Evolutionary conservation across 2,113 vertebrate genomes (phyloP).

Genomic region (Heteronetta atricapilla): DNA sequence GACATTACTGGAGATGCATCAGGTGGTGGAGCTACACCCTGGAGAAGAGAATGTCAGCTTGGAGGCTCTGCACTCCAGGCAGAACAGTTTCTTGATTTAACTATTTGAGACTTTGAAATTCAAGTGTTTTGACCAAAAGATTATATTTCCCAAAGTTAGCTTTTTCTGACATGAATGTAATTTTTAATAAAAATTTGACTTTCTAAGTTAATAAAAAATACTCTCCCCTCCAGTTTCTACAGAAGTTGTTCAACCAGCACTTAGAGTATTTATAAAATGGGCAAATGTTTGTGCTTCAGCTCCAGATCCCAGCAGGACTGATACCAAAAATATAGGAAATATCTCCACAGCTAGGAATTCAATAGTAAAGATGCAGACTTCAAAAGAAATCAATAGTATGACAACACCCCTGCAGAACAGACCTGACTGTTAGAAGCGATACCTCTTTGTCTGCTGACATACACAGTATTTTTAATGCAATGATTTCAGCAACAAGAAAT

Average conservation of each 20-base stretch:
- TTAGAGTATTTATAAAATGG: neutral
- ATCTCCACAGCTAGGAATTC: conserved; percentile 46
- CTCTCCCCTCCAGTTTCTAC: neutral
- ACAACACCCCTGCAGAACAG: conserved; percentile 8
- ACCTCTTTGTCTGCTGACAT: conserved; percentile 36
- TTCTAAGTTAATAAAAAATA: neutral
- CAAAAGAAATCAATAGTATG: conserved; percentile 59
- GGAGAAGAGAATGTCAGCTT: neutral
- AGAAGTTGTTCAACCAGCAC: neutral
- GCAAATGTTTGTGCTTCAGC: neutral
- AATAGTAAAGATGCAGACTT: conserved; percentile 45
- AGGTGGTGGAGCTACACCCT: neutral
- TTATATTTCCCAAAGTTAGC: neutral
- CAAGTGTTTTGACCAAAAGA: neutral
- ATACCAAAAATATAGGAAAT: conserved; percentile 34
- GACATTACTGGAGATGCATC: neutral
- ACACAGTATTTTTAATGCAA: conserved; percentile 9
- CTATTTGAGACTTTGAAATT: neutral
- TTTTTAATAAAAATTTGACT: neutral
- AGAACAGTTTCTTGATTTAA: neutral
- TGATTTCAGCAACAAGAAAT: conserved; percentile 6
- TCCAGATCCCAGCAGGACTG: neutral
- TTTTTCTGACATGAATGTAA: neutral
- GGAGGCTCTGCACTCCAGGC: neutral
- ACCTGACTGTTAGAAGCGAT: conserved; percentile 5